phyloP scores from a whole-genome alignment of 1,140 invertebrate genomes.

The Magallana ariakensis region DNA sequence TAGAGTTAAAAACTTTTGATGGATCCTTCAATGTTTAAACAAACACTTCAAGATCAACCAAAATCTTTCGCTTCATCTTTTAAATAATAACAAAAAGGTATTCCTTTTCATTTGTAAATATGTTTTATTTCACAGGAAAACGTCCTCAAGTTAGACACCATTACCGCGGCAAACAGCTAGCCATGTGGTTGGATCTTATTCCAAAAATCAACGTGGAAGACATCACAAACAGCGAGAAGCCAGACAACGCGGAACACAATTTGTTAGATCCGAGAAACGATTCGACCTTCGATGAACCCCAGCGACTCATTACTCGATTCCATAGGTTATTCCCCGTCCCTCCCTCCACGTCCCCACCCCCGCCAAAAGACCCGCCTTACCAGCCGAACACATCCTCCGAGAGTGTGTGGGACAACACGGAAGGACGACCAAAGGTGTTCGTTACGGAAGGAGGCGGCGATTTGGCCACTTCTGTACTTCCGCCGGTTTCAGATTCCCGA shows the following conservation, averaged over 20 bases:
- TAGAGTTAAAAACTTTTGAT: too few species aligned
- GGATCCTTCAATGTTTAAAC: too few species aligned
- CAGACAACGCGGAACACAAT: slow-evolving; percentile 87
- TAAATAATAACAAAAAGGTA: too few species aligned
- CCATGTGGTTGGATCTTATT: slow-evolving; percentile 97
- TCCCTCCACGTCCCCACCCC: slow-evolving; percentile 72
- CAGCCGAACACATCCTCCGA: slow-evolving; percentile 10
- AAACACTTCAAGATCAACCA: too few species aligned
- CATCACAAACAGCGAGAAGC: slow-evolving; percentile 79
- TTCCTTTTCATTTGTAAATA: too few species aligned
- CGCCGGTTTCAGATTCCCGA: not conserved
- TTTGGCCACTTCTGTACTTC: slow-evolving; percentile 26
- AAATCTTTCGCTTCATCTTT: too few species aligned
- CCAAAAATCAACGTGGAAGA: slow-evolving; percentile 96
- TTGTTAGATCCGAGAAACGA: slow-evolving; percentile 83
- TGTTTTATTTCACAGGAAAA: slow-evolving; percentile 50
- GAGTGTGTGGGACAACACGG: not conserved
- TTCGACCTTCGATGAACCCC: slow-evolving; percentile 72
- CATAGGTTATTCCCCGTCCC: slow-evolving; percentile 74
- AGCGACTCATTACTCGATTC: slow-evolving; percentile 69
- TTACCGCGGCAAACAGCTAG: slow-evolving; percentile 95
- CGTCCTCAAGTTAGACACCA: slow-evolving; percentile 88
- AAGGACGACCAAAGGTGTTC: not conserved
- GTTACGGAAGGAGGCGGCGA: slow-evolving; percentile 21
- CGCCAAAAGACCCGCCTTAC: slow-evolving; percentile 34